These are phyloP conservation scores for Eupithecia centaureata DNA, from an alignment of 2,888 invertebrate species.

Conservation along the genomic window DNA sequence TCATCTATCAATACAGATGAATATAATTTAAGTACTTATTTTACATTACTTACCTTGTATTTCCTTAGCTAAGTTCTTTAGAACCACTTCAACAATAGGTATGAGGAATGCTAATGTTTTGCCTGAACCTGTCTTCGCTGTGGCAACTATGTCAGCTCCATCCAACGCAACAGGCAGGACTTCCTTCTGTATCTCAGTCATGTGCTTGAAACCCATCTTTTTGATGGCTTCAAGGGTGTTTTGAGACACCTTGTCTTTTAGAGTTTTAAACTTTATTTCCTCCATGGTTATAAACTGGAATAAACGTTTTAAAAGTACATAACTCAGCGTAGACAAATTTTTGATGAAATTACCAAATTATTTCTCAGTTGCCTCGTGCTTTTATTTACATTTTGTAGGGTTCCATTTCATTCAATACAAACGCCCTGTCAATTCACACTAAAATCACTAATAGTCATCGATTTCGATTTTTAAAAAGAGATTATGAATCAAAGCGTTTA, in stretches of 20 bases:
- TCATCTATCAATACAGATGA: neutral
- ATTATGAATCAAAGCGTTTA: too few species aligned
- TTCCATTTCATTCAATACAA: neutral
- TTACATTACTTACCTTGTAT: slow-evolving; percentile 47
- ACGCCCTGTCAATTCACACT: neutral
- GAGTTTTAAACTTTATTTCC: slow-evolving; percentile 76
- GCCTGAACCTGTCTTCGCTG: slow-evolving; percentile 98
- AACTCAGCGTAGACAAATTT: too few species aligned
- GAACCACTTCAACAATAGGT: slow-evolving; percentile 94
- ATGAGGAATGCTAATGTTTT: slow-evolving; percentile 98
- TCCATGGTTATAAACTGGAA: slow-evolving; percentile 47
- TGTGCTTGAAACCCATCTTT: slow-evolving; percentile 94
- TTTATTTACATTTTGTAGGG: neutral
- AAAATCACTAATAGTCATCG: too few species aligned
- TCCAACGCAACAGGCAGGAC: slow-evolving; percentile 93
- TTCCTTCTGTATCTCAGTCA: slow-evolving; percentile 97
- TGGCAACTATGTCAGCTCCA: slow-evolving; percentile 95
- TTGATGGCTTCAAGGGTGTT: slow-evolving; percentile 89
- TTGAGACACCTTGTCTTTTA: slow-evolving; percentile 87
- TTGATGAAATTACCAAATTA: too few species aligned
- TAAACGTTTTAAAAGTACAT: neutral
- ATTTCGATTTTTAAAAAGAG: too few species aligned
- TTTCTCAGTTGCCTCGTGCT: neutral
- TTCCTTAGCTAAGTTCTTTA: slow-evolving; percentile 76
- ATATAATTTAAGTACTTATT: neutral